A percentile compares a stretch with the other conserved stretches of the same genome.
These are phyloP conservation scores for Lasiurus borealis DNA, from an alignment of 2,113 vertebrate species.

Conservation along the genomic window DNA sequence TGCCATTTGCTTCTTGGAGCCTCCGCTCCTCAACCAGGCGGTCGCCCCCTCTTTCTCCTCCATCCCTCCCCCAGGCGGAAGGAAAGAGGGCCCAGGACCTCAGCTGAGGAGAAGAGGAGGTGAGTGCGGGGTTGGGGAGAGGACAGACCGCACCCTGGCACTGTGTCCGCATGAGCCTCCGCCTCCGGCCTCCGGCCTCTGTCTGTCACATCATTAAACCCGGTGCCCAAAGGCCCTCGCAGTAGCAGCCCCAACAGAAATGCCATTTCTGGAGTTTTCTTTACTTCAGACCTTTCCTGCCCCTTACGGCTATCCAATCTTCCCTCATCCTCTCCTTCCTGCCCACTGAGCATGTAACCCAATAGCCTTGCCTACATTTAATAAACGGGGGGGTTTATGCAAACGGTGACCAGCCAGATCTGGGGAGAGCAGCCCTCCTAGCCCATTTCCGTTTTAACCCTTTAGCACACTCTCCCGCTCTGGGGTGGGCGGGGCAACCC, in stretches of 20 bases:
- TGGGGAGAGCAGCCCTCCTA: neutral
- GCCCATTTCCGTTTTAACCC: neutral
- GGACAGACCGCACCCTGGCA: neutral
- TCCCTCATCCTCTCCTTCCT: neutral
- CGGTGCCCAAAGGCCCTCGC: conserved; percentile 19
- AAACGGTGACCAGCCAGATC: neutral
- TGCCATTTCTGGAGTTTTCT: neutral
- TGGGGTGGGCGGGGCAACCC: neutral
- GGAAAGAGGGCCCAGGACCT: neutral
- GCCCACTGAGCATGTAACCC: neutral
- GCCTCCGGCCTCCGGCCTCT: neutral
- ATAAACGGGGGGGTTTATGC: neutral
- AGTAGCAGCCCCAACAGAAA: neutral
- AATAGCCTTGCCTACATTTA: neutral
- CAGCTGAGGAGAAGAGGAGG: neutral
- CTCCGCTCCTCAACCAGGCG: neutral
- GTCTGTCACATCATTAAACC: conserved; percentile 66
- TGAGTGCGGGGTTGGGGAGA: no score
- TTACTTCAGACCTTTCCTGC: neutral
- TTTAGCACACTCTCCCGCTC: neutral
- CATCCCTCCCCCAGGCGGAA: neutral
- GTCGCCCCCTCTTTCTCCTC: neutral
- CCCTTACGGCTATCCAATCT: neutral
- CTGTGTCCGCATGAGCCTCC: conserved; percentile 21
- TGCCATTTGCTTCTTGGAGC: neutral